Percentiles rank a stretch among this genome's conserved stretches.
phyloP scores from a whole-genome alignment of 2,113 vertebrate species.

The Mungos mungo region DNA sequence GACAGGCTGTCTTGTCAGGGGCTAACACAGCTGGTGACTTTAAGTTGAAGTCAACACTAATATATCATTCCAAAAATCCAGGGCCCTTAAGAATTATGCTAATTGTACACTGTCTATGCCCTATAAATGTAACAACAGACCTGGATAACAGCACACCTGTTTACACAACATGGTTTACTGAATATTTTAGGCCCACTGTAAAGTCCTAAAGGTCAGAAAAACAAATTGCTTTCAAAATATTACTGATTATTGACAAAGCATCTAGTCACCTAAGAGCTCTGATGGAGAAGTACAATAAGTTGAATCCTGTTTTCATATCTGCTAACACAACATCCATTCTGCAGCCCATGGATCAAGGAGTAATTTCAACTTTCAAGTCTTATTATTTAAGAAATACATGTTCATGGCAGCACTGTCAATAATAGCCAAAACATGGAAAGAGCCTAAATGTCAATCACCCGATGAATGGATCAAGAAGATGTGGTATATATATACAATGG shows the following conservation, averaged over 20 bases:
- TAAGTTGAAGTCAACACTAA: not conserved
- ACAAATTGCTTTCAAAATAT: not conserved
- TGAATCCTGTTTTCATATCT: not conserved
- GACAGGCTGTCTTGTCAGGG: not conserved
- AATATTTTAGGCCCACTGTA: not conserved
- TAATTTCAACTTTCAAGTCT: not conserved
- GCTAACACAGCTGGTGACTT: not conserved
- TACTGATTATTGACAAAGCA: not conserved
- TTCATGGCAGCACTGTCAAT: too few species aligned
- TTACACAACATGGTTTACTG: not conserved
- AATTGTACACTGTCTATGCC: not conserved
- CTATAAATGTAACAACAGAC: not conserved
- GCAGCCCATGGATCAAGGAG: not conserved
- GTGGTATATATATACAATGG: too few species aligned
- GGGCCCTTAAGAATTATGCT: not conserved
- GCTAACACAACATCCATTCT: not conserved
- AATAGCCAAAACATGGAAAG: too few species aligned
- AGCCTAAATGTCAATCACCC: too few species aligned
- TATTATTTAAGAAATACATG: not conserved
- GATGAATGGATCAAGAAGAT: too few species aligned
- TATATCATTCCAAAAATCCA: not conserved
- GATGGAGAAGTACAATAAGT: not conserved
- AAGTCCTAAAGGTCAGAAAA: not conserved
- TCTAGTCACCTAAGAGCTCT: not conserved
- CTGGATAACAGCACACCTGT: not conserved